A percentile compares a stretch with the other conserved stretches of the same genome.
Evolutionary conservation across 2,888 invertebrate genomes (phyloP).

Genomic region (Lycocerus yunnanus): DNA sequence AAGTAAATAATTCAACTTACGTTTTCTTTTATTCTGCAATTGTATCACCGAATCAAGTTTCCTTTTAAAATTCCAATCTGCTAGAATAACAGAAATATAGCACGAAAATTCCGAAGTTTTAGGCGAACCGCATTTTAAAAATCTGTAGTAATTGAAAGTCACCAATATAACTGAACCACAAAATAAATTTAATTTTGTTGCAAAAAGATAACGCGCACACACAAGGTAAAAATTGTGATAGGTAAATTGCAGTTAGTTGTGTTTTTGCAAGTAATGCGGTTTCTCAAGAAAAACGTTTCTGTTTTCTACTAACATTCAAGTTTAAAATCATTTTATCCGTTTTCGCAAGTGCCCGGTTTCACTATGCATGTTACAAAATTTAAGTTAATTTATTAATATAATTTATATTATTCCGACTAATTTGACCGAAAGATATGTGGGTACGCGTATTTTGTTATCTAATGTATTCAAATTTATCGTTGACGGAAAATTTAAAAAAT

Average conservation of each 20-base stretch:
- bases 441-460: not conserved
- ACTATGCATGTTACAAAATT: not conserved
- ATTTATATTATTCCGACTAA: not conserved
- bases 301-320: not conserved
- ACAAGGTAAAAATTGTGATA: not conserved
- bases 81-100: not conserved
- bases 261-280: constrained; percentile 1
- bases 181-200: not conserved
- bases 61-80: not conserved
- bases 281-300: not conserved
- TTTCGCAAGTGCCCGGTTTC: not conserved
- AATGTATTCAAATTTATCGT: not conserved
- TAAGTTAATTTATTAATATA: not conserved
- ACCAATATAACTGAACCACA: not conserved
- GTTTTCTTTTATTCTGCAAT: not conserved
- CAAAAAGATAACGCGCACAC: not conserved
- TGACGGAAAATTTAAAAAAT: too few species aligned
- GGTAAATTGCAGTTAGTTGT: not conserved
- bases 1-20: not conserved
- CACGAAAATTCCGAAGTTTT: not conserved
- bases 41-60: not conserved
- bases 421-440: not conserved
- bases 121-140: not conserved
- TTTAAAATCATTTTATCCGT: not conserved
- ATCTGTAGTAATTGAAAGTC: not conserved